A percentile compares a stretch with the other conserved stretches of the same genome.
phyloP scores from a whole-genome alignment of 2,888 invertebrate genomes.

The Trichogramma dendrolimi region DNA sequence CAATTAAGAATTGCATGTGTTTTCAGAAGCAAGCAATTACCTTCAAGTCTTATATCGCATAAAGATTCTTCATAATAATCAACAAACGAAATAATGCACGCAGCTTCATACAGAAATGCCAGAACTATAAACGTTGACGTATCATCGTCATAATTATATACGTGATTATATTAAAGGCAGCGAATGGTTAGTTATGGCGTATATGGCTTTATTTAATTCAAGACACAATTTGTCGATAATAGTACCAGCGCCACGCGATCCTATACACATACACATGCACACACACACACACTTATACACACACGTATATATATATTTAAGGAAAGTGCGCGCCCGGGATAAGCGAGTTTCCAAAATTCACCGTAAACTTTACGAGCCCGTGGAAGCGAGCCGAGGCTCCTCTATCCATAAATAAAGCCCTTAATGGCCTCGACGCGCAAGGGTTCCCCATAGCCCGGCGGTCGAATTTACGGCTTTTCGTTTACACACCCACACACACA shows the following conservation, averaged over 20 bases:
- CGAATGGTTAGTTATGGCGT: neutral
- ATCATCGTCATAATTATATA: neutral
- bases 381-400: constrained; percentile 6
- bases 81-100: too few relatives aligned
- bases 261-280: too few relatives aligned
- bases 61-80: too few relatives aligned
- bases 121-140: too few relatives aligned
- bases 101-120: too few relatives aligned
- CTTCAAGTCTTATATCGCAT: too few relatives aligned
- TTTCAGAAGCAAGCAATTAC: too few relatives aligned
- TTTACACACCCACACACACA: neutral
- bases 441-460: constrained; percentile 17
- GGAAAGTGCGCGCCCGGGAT: constrained; percentile 8
- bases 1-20: too few relatives aligned
- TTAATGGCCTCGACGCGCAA: constrained; percentile 19
- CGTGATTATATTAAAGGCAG: constrained; percentile 24
- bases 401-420: constrained; percentile 23
- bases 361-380: constrained; percentile 26
- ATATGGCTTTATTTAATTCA: constrained; percentile 21
- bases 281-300: too few relatives aligned
- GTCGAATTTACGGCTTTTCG: constrained; percentile 24
- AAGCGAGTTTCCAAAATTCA: constrained; percentile 29
- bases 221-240: constrained; percentile 26
- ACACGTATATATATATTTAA: neutral
- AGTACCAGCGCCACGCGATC: neutral